Conservation (phyloP, 2,888 invertebrate species). For the Saturnia pavonia region DNA sequence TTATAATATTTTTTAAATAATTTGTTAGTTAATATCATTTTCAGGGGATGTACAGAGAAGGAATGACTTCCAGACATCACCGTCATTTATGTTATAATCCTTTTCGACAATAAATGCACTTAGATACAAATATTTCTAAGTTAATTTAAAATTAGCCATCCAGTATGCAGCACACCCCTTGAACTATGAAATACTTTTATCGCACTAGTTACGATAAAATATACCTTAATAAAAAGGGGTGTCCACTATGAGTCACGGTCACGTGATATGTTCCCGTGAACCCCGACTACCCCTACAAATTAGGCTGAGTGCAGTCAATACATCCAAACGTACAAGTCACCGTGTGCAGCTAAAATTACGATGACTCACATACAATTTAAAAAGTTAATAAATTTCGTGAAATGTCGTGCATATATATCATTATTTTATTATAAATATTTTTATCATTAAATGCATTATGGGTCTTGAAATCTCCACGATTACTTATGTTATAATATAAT, state of each 20-base stretch:
- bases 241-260: slow-evolving; percentile 44
- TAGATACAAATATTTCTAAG: no score
- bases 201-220: slow-evolving; percentile 38
- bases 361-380: background rate
- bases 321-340: slow-evolving; percentile 20
- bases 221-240: slow-evolving; percentile 24
- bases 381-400: background rate
- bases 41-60: no score
- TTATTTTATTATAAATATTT: background rate
- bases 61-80: no score
- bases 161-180: background rate
- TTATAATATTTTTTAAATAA: background rate
- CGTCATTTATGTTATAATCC: no score
- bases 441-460: background rate
- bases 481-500: background rate
- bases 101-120: no score
- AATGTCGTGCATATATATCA: background rate
- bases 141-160: background rate
- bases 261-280: slow-evolving; percentile 45
- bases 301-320: slow-evolving; percentile 55
- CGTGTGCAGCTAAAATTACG: background rate
- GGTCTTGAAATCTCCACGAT: no score
- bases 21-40: no score
- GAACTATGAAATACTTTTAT: slow-evolving; percentile 28
- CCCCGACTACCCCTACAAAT: slow-evolving; percentile 50